Conservation (phyloP, 92 coral and sea anemone genomes). For the Parazoanthus atlanticus region DNA sequence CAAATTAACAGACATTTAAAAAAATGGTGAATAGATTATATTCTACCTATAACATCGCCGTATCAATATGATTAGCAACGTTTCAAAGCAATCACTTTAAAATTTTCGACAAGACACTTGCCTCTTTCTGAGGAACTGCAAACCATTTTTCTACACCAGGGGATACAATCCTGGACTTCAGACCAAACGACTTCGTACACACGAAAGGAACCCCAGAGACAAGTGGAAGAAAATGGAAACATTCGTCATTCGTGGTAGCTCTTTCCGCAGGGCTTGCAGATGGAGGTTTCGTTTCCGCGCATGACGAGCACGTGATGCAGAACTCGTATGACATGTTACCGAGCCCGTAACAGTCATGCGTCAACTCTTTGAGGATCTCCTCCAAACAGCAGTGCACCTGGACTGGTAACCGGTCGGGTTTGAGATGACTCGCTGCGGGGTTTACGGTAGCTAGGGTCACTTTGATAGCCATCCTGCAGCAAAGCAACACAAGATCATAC, state of each 20-base stretch:
- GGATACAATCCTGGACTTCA: slow-evolving; percentile 37
- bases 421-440: background rate
- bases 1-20: no score
- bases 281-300: background rate
- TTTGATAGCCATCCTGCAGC: slow-evolving; percentile 42
- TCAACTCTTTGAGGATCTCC: slow-evolving; percentile 29
- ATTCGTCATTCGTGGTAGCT: slow-evolving; percentile 38
- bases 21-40: no score
- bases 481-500: slow-evolving; percentile 53
- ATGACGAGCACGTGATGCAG: slow-evolving; percentile 45
- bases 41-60: background rate
- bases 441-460: slow-evolving; percentile 11
- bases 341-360: slow-evolving; percentile 54
- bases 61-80: background rate
- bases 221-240: slow-evolving; percentile 43
- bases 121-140: slow-evolving; percentile 3
- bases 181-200: slow-evolving; percentile 49
- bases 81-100: no score
- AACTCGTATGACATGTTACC: slow-evolving; percentile 49
- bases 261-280: slow-evolving; percentile 13
- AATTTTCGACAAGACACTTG: background rate
- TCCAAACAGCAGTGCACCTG: slow-evolving; percentile 40
- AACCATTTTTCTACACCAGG: slow-evolving; percentile 51
- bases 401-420: background rate
- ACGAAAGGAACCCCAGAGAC: slow-evolving; percentile 11